Base-by-base conservation (phyloP, 2,797 vertebrate species). In the Lepus oiostolus region DNA sequence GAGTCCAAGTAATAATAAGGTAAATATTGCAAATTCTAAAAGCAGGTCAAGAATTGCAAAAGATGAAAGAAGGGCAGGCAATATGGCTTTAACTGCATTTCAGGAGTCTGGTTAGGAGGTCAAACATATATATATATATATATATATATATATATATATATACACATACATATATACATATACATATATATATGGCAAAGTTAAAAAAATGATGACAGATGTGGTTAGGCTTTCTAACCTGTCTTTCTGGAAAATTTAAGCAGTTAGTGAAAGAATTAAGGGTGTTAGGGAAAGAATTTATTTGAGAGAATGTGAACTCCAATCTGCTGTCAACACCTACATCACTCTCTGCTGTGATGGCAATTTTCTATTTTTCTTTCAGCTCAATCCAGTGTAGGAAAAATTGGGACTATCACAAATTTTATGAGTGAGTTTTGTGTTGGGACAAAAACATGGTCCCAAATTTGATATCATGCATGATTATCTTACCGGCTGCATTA, bases 361-460 rank as follows among this genome's bases (percentile, higher is more conserved):
- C 81, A 50, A 95, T 38, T 81, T 95, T 74, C 24, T 85, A 26
- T 76, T 93, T 88, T 84, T 14, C 54, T 65, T 90, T 91, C 71
- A 62, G 35, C 10, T 81, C 72, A 89, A 93, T 62, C 52, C 26
- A 63, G 91, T 85, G 4, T 62, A 63, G 7, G 3, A 63, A 91
- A 95, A 88, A 52, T 22, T 68, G 26, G n/a, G 81, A 35, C 67
- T 74, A 76, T 90, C 52, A 77, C 28, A 74, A 88, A 90, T 91
- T 84, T 74, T 3, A 75, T 30, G 28, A 82, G 0, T 70, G 47
- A 91, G 28, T 28, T 80, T 82, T 50, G 3, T 54, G 54, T 95
- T 86, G 79, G 38, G 12, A 75, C 24, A 90, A 95, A 86, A 77
- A 32, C 6, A 90, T 68, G 21, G 12, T 80, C 68, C 96, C 70